Percentiles rank a stretch among this genome's conserved stretches.
Evolutionary conservation across 2,888 invertebrate genomes (phyloP).

Genomic region (Theretra japonica): DNA sequence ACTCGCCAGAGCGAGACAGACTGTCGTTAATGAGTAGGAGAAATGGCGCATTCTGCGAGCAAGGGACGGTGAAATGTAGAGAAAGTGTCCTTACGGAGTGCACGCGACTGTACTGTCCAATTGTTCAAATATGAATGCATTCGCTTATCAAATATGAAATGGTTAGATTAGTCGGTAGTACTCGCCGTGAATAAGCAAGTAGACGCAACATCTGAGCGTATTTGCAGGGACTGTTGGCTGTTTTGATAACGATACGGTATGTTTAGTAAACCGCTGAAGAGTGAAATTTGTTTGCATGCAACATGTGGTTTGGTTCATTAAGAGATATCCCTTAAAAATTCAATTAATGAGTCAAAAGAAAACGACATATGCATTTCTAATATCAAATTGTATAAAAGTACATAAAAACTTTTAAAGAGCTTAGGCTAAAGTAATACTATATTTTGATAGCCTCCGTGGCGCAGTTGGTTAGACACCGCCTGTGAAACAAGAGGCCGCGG

Average conservation of each 20-base stretch:
- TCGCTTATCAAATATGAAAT: constrained; percentile 14
- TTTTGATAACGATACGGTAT: background rate
- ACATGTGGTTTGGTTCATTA: too few relatives aligned
- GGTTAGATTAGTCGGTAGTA: constrained; percentile 10
- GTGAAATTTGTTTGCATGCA: background rate
- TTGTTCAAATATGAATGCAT: constrained; percentile 26
- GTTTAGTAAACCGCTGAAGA: background rate
- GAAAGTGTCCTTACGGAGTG: constrained; percentile 56
- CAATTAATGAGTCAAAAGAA: too few relatives aligned
- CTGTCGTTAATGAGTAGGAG: constrained; percentile 69
- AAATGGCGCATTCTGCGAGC: constrained; percentile 60
- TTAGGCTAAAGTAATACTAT: too few relatives aligned
- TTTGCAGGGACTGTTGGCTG: background rate
- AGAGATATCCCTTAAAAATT: too few relatives aligned
- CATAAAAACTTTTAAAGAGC: too few relatives aligned
- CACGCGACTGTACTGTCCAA: constrained; percentile 29
- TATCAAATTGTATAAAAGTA: too few relatives aligned
- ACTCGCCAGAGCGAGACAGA: constrained; percentile 53
- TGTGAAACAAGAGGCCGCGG: too few relatives aligned
- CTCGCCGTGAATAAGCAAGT: constrained; percentile 5
- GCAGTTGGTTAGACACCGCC: too few relatives aligned
- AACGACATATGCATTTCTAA: too few relatives aligned
- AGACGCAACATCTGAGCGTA: background rate
- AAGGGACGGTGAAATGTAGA: constrained; percentile 58
- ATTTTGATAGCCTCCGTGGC: too few relatives aligned